phyloP scores from a whole-genome alignment of 2,113 vertebrate species.

The Terrapene triunguis region DNA sequence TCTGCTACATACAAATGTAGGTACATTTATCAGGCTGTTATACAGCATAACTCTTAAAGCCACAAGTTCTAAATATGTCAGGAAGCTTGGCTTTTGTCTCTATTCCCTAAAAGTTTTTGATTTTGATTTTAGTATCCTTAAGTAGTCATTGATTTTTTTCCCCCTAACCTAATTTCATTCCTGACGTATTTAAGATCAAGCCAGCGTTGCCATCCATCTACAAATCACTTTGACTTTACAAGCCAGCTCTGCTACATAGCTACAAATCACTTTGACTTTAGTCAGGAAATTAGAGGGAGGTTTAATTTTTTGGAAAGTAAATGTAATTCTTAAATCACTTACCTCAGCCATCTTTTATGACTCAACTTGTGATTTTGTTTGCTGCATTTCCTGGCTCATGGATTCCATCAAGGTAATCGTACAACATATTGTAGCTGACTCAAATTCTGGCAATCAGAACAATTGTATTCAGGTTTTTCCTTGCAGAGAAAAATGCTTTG shows the following conservation, averaged over 20 bases:
- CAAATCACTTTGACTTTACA: slow-evolving; percentile 62
- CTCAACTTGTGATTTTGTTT: slow-evolving; percentile 41
- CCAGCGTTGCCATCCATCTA: slow-evolving; percentile 50
- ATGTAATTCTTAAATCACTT: slow-evolving; percentile 42
- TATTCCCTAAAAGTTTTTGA: slow-evolving; percentile 38
- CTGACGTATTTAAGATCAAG: slow-evolving; percentile 60
- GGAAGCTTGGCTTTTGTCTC: slow-evolving; percentile 28
- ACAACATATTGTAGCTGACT: slow-evolving; percentile 43
- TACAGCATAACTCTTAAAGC: background rate
- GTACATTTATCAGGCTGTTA: background rate
- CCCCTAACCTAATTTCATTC: slow-evolving; percentile 61
- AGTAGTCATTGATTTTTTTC: slow-evolving; percentile 62
- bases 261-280: slow-evolving; percentile 46
- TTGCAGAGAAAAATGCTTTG: background rate
- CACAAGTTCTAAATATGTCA: background rate
- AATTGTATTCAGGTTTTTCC: background rate
- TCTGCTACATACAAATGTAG: background rate
- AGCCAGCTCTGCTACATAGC: slow-evolving; percentile 35
- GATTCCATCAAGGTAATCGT: slow-evolving; percentile 25
- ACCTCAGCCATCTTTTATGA: slow-evolving; percentile 33
- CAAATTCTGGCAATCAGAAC: slow-evolving; percentile 27
- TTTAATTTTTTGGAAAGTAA: slow-evolving; percentile 28
- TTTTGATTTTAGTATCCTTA: slow-evolving; percentile 63
- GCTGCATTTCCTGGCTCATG: slow-evolving; percentile 17
- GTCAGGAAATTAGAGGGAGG: slow-evolving; percentile 56